phyloP scores from a whole-genome alignment of 2,888 invertebrate genomes.

The Chromoteleia sp. region DNA sequence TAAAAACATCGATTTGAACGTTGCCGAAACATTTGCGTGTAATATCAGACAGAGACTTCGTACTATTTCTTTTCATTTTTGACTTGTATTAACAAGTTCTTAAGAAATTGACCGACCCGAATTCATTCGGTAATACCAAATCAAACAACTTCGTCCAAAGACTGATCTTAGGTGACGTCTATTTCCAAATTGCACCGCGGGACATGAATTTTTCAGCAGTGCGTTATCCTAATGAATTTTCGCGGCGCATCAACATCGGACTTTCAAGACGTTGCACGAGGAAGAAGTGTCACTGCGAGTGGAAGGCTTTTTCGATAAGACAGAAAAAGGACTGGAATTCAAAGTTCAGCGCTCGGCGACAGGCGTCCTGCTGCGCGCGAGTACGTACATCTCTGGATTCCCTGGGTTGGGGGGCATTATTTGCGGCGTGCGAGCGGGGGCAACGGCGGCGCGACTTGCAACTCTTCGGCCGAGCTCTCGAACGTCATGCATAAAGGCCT shows the following conservation, averaged over 20 bases:
- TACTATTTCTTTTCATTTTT: too few species aligned
- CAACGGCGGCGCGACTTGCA: constrained; percentile 67
- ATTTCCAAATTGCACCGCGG: constrained; percentile 15
- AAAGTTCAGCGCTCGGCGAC: constrained; percentile 76
- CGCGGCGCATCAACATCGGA: constrained; percentile 22
- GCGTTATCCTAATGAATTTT: constrained; percentile 57
- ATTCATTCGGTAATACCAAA: not conserved
- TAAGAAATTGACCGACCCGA: too few species aligned
- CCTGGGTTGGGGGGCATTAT: constrained; percentile 70
- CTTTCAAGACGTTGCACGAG: not conserved
- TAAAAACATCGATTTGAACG: too few species aligned
- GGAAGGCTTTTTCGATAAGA: constrained; percentile 56
- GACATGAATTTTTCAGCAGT: constrained; percentile 43
- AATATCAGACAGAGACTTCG: too few species aligned
- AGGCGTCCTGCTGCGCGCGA: constrained; percentile 72
- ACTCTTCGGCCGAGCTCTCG: constrained; percentile 56
- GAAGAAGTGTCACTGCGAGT: constrained; percentile 43
- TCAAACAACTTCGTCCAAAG: not conserved
- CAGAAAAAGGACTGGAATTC: constrained; percentile 66
- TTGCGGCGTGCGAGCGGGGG: constrained; percentile 73
- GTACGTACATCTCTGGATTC: constrained; percentile 64
- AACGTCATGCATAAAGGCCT: constrained; percentile 74
- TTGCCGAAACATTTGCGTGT: too few species aligned
- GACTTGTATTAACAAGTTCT: too few species aligned
- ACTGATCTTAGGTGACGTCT: constrained; percentile 5